Evolutionary conservation across 2,888 invertebrate genomes (phyloP).

Genomic region (Cryptocephalus moraei): DNA sequence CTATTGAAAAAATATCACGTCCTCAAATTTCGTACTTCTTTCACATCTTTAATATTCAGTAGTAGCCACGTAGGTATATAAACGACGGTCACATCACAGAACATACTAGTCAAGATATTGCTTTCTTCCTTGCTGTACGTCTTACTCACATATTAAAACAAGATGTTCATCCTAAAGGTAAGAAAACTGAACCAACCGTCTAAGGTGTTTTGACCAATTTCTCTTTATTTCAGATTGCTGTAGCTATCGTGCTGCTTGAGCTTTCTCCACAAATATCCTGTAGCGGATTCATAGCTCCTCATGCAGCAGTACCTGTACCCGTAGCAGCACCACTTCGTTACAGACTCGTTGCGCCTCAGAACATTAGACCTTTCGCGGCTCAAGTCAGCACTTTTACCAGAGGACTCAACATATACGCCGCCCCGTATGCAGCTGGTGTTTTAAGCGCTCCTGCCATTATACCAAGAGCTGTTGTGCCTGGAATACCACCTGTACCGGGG

Average conservation of each 20-base stretch:
- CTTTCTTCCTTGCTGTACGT: too few species aligned
- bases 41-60: too few species aligned
- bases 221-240: slow-evolving; percentile 13
- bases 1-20: slow-evolving; percentile 5
- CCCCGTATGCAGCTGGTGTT: slow-evolving; percentile 27
- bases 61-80: too few species aligned
- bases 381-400: slow-evolving; percentile 46
- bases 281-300: slow-evolving; percentile 10
- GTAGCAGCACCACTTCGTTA: slow-evolving; percentile 22
- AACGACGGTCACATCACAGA: too few species aligned
- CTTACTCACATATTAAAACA: background rate
- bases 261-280: slow-evolving; percentile 8
- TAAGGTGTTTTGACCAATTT: too few species aligned
- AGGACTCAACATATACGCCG: slow-evolving; percentile 40
- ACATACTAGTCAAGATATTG: too few species aligned
- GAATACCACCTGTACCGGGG: background rate
- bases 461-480: slow-evolving; percentile 13
- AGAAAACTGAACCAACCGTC: background rate
- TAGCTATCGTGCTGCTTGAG: slow-evolving; percentile 9
- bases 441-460: slow-evolving; percentile 19
- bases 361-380: slow-evolving; percentile 51
- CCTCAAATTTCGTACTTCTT: too few species aligned
- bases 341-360: slow-evolving; percentile 48
- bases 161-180: background rate
- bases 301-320: slow-evolving; percentile 3